A percentile compares a stretch with the other conserved stretches of the same genome.
Conservation (phyloP, 2,888 invertebrate genomes). For the Ecliptopera silaceata region DNA sequence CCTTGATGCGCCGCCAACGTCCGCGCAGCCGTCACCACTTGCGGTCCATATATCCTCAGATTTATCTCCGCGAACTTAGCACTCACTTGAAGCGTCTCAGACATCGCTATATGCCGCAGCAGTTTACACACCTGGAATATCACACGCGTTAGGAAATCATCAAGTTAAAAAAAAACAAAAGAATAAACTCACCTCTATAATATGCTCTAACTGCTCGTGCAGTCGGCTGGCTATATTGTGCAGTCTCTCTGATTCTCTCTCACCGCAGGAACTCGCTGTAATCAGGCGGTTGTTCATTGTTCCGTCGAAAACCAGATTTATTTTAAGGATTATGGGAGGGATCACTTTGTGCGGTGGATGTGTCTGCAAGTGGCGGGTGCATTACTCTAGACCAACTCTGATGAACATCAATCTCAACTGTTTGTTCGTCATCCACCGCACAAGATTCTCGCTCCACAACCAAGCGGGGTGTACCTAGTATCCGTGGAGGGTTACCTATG, state of each 20-base stretch:
- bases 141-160: constrained; percentile 6
- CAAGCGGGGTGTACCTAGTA: constrained; percentile 62
- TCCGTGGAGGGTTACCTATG: constrained; percentile 75
- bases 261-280: constrained; percentile 84
- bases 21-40: constrained; percentile 96
- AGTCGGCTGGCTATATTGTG: constrained; percentile 97
- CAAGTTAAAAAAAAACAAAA: background rate
- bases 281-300: constrained; percentile 22
- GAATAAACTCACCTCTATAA: constrained; percentile 91
- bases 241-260: constrained; percentile 90
- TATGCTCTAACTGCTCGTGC: constrained; percentile 98
- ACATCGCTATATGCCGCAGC: constrained; percentile 96
- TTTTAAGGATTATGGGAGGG: constrained; percentile 25
- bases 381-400: background rate
- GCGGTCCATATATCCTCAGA: constrained; percentile 96
- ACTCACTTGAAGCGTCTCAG: constrained; percentile 97
- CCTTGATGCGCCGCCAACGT: constrained; percentile 95
- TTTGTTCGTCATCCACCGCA: constrained; percentile 31
- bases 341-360: constrained; percentile 30
- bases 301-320: constrained; percentile 3
- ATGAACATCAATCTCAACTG: no score
- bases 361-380: background rate
- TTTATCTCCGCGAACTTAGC: constrained; percentile 98
- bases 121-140: constrained; percentile 93
- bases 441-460: constrained; percentile 48